Base-by-base conservation (phyloP, 2,113 vertebrate species). In the Channa argus region DNA sequence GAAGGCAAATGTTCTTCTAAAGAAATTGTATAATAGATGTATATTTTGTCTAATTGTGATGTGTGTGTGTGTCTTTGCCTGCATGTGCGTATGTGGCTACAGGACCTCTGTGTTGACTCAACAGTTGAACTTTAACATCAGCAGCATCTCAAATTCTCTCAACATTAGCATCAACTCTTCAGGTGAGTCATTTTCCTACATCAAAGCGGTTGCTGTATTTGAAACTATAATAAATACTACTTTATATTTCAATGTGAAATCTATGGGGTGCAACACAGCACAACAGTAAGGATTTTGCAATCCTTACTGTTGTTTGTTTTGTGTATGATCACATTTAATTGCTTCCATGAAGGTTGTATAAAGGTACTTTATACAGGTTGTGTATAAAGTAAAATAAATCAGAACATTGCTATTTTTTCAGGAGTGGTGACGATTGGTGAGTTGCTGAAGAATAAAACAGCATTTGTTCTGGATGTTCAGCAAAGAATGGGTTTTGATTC, bases 381-480 rank as follows among this genome's bases (percentile, higher is more conserved):
- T 24, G 24, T 24, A 24, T 24, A 24, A 24, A 24, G 24, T 24
- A 24, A 24, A 24, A 24, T 24, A 15, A 67, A 13, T 9, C 11
- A 49, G 34, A 8, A 2, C 9, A 4, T 79, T 0, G 4, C 38
- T 70, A 58, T 60, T 84, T 85, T 24, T 67, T 47, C 80, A 94
- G 94, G 65, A 73, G 47, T 13, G 15, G 60, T 91, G 49, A 88
- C 73, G 5, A 43, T 94, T 1, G 84, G 91, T 6, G 88, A 91
- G 13, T 54, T 94, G 79, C 60, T 95, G 44, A 86, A 63, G 69
- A 91, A 94, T 61, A 24, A 82, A 55, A 74, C 86, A 0, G 86
- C 86, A 11, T 94, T 95, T 65, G 5, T 89, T 50, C 15, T 51
- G 44, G 92, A 92, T 38, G 82, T 94, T 46, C 79, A 87, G 12